These are phyloP conservation scores for Dichetophora obliterata DNA, from an alignment of 2,888 invertebrate genomes.

Conservation along the genomic window DNA sequence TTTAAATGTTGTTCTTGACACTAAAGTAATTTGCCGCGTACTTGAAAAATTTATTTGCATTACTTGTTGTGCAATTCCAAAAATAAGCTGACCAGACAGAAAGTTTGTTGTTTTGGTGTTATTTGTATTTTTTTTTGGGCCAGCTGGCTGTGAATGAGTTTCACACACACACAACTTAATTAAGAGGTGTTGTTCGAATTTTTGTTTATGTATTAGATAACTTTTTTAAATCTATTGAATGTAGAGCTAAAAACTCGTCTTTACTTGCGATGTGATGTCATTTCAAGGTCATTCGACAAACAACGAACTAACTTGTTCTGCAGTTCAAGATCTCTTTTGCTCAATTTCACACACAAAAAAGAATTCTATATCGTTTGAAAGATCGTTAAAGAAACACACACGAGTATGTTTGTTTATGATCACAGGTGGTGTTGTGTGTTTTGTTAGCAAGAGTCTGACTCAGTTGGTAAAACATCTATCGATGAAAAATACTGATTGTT, in stretches of 20 bases:
- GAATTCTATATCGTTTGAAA: not conserved
- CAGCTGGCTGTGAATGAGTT: too few species aligned
- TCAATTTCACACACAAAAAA: not conserved
- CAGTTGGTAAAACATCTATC: too few species aligned
- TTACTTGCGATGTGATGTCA: not conserved
- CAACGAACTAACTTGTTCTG: constrained; percentile 11
- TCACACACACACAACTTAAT: too few species aligned
- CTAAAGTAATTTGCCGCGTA: too few species aligned
- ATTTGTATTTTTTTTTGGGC: too few species aligned
- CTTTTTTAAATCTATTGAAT: not conserved
- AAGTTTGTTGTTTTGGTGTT: too few species aligned
- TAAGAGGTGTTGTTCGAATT: not conserved
- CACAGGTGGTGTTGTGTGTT: constrained; percentile 39
- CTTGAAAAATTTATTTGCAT: too few species aligned
- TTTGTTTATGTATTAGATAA: not conserved
- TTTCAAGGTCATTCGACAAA: constrained; percentile 7
- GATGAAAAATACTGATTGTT: too few species aligned
- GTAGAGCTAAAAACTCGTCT: not conserved
- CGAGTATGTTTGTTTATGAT: not conserved
- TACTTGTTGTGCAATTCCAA: too few species aligned
- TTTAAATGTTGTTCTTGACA: too few species aligned
- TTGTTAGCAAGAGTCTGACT: not conserved
- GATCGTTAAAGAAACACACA: not conserved
- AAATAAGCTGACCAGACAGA: too few species aligned
- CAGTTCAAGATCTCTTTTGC: constrained; percentile 22